A percentile compares a stretch with the other conserved stretches of the same genome.
Conservation (phyloP, 2,797 vertebrate genomes). For the Acanthurus tractus region DNA sequence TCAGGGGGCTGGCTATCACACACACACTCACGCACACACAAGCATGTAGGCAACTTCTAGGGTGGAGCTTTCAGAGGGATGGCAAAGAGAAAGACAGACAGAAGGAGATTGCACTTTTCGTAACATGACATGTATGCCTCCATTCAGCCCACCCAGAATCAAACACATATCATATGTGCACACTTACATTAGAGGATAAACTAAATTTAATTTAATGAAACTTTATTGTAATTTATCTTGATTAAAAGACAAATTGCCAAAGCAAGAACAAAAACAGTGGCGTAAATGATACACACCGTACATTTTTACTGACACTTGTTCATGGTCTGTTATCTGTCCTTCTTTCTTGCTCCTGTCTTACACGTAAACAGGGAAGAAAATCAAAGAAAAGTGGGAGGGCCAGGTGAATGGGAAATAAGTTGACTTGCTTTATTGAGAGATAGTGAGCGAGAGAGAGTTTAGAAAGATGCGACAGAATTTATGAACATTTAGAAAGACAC, state of each 20-base stretch:
- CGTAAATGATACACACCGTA: not conserved
- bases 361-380: not conserved
- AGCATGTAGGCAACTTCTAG: slow-evolving; percentile 20
- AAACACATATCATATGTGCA: slow-evolving; percentile 18
- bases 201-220: not conserved
- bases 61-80: slow-evolving; percentile 39
- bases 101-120: slow-evolving; percentile 37
- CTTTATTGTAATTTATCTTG: slow-evolving; percentile 16
- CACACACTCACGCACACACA: slow-evolving; percentile 26
- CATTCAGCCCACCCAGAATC: slow-evolving; percentile 4
- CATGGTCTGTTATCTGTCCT: not conserved
- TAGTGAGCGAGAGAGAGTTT: too few relatives aligned
- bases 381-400: not conserved
- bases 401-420: too few relatives aligned
- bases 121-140: slow-evolving; percentile 47
- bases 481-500: not conserved
- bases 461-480: not conserved
- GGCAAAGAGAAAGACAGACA: slow-evolving; percentile 20
- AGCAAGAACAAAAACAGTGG: not conserved
- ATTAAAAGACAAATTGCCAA: not conserved
- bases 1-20: slow-evolving; percentile 48
- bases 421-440: too few relatives aligned
- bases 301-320: not conserved
- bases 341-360: not conserved
- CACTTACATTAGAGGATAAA: slow-evolving; percentile 13